Evolutionary conservation across 2,113 vertebrate genomes (phyloP).

Genomic region (Zonotrichia leucophrys): DNA sequence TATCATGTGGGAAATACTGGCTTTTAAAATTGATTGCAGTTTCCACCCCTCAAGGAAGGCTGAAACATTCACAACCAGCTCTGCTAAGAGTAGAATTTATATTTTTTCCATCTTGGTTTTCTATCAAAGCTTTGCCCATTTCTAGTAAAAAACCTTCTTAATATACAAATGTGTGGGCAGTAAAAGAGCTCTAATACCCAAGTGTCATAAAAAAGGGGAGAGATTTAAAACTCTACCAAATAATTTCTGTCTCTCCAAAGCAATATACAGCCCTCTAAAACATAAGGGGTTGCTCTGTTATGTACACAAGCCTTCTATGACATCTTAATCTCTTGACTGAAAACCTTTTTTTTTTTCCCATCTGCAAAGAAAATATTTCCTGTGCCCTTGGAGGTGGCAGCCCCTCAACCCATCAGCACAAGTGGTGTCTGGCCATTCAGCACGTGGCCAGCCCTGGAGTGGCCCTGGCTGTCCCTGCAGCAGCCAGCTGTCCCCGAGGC

Average conservation of each 20-base stretch:
- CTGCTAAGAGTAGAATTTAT: background rate
- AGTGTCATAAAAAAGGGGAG: background rate
- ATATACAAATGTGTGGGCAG: background rate
- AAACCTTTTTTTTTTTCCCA: background rate
- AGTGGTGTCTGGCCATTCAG: too few relatives aligned
- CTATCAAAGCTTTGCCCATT: background rate
- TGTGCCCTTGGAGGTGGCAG: background rate
- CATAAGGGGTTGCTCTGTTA: rapidly evolving
- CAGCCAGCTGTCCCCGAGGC: background rate
- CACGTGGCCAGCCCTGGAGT: background rate
- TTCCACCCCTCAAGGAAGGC: background rate
- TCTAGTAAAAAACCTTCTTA: background rate
- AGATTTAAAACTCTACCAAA: background rate
- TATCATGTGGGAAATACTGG: background rate
- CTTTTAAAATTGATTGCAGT: background rate
- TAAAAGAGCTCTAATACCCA: background rate
- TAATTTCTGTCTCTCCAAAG: background rate
- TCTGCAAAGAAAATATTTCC: background rate
- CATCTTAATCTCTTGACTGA: background rate
- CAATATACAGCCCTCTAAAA: background rate
- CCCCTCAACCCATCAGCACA: background rate
- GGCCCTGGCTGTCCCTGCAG: background rate
- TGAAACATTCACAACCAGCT: background rate
- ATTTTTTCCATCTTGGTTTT: background rate
- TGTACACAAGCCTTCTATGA: background rate